Conservation (phyloP, 2,113 vertebrate genomes). For the Loxodonta africana region DNA sequence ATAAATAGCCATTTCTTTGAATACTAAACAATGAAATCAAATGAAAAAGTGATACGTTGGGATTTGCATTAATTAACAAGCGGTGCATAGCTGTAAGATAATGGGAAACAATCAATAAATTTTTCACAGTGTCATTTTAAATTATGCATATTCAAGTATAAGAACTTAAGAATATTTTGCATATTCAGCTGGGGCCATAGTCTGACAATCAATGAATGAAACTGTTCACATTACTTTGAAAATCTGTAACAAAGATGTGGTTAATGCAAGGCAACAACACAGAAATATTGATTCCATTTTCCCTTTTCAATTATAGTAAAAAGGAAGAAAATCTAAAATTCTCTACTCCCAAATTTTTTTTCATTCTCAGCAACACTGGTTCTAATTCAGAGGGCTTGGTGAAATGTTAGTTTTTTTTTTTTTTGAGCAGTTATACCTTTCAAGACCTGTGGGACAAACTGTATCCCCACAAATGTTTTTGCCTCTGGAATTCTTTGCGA, state of each 20-base stretch:
- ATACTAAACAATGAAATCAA: background rate
- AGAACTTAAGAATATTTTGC: background rate
- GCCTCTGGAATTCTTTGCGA: too few relatives aligned
- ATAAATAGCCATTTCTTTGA: background rate
- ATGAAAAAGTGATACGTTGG: background rate
- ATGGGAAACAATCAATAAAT: slow-evolving; percentile 2
- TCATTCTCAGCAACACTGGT: background rate
- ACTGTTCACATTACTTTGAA: background rate
- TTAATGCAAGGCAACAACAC: background rate
- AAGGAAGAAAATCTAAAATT: background rate
- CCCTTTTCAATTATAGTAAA: background rate
- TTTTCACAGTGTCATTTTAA: background rate
- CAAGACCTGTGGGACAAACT: too few relatives aligned
- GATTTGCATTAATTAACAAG: background rate
- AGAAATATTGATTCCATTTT: background rate
- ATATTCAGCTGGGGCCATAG: background rate
- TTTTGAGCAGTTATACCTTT: background rate
- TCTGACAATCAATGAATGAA: background rate
- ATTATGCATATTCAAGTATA: background rate
- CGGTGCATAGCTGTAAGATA: background rate
- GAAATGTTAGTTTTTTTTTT: background rate
- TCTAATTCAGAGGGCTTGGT: background rate
- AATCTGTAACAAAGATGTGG: background rate
- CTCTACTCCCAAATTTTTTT: background rate
- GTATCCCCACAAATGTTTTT: too few relatives aligned